Evolutionary conservation across 2,888 invertebrate species (phyloP).

Genomic region (Siphonodentalium dalli): DNA sequence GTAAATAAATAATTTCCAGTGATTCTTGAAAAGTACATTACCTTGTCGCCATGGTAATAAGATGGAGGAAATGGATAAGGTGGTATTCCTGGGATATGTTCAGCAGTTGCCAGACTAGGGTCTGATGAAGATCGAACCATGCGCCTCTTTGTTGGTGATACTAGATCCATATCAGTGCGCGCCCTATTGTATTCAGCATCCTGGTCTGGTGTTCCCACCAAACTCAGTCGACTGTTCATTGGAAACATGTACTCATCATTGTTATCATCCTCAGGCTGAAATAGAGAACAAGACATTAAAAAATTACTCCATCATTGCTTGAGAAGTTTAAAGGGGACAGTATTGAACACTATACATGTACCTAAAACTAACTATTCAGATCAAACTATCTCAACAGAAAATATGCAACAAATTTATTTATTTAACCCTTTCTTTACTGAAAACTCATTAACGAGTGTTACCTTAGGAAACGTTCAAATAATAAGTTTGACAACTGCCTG

Average conservation of each 20-base stretch:
- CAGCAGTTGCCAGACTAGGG: conserved; percentile 92
- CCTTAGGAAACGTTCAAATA: too few relatives aligned
- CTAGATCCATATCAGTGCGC: conserved; percentile 41
- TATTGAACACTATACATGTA: too few relatives aligned
- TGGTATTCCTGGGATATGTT: conserved; percentile 70
- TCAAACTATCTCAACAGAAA: too few relatives aligned
- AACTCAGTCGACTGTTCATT: conserved; percentile 89
- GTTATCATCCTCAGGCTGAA: conserved; percentile 92
- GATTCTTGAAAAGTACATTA: too few relatives aligned
- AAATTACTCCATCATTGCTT: too few relatives aligned
- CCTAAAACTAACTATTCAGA: too few relatives aligned
- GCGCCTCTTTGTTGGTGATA: conserved; percentile 54
- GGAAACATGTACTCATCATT: conserved; percentile 99
- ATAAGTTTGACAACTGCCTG: too few relatives aligned
- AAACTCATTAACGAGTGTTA: too few relatives aligned
- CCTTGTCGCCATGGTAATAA: conserved; percentile 68
- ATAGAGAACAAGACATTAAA: too few relatives aligned
- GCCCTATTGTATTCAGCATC: conserved; percentile 86
- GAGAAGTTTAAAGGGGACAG: too few relatives aligned
- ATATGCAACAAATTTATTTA: too few relatives aligned
- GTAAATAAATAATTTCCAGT: neutral
- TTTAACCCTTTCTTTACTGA: too few relatives aligned
- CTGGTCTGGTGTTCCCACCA: conserved; percentile 94
- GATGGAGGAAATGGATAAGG: conserved; percentile 76
- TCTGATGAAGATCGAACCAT: conserved; percentile 86